phyloP scores from a whole-genome alignment of 2,888 invertebrate species.

The Scaptomyza cyrtandrae region DNA sequence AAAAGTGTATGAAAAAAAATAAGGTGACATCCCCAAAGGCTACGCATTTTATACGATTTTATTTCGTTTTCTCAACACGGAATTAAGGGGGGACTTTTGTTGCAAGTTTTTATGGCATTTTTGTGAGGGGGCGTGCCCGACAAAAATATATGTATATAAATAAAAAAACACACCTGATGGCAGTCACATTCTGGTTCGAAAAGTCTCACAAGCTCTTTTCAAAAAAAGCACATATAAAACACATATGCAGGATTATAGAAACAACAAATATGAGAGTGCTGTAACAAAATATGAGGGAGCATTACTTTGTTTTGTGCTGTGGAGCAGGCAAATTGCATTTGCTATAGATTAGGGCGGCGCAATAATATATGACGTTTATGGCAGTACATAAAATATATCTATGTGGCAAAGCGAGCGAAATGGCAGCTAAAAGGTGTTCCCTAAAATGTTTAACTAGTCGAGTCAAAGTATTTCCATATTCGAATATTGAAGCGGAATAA shows the following conservation, averaged over 20 bases:
- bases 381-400: constrained; percentile 55
- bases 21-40: constrained; percentile 39
- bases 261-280: constrained; percentile 6
- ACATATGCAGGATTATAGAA: constrained; percentile 69
- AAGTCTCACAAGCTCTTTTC: constrained; percentile 20
- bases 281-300: constrained; percentile 27
- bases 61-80: constrained; percentile 56
- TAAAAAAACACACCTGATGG: constrained; percentile 28
- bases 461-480: background rate
- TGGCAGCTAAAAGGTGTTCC: constrained; percentile 14
- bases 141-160: background rate
- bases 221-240: constrained; percentile 54
- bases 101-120: constrained; percentile 57
- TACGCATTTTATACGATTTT: constrained; percentile 71
- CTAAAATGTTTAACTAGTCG: background rate
- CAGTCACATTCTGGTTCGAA: constrained; percentile 1
- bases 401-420: constrained; percentile 27
- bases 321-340: constrained; percentile 70
- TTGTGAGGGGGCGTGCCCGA: constrained; percentile 2
- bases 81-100: constrained; percentile 43
- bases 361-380: constrained; percentile 74
- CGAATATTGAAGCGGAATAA: no score
- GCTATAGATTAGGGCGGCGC: constrained; percentile 62
- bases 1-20: constrained; percentile 9
- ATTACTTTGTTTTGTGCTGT: constrained; percentile 51